These are phyloP conservation scores for Oligia fasciuncula DNA, from an alignment of 2,888 invertebrate genomes.

Conservation along the genomic window DNA sequence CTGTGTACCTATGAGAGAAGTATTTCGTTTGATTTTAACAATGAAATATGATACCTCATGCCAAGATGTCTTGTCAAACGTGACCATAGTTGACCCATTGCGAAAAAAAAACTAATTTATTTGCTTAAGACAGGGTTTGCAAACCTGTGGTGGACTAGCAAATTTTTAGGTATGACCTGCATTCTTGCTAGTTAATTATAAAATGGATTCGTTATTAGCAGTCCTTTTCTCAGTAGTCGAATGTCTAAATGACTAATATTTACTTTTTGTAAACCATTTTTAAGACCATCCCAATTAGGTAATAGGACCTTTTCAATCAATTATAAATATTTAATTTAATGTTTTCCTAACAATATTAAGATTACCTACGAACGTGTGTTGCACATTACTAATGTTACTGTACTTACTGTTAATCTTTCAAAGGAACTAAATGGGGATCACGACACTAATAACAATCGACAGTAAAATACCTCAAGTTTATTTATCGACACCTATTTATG, in stretches of 20 bases:
- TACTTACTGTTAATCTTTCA: background rate
- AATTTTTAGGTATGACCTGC: background rate
- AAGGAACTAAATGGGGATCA: background rate
- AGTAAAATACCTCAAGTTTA: background rate
- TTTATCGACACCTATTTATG: background rate
- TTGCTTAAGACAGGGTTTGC: slow-evolving; percentile 32
- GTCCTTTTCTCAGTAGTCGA: background rate
- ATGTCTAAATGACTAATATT: background rate
- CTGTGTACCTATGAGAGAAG: background rate
- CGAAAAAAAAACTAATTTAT: slow-evolving; percentile 53
- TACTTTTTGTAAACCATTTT: background rate
- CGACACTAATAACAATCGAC: background rate
- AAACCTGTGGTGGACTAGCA: slow-evolving; percentile 8
- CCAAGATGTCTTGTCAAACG: slow-evolving; percentile 54
- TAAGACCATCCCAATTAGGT: background rate
- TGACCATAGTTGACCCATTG: slow-evolving; percentile 43
- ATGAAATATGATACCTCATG: slow-evolving; percentile 39
- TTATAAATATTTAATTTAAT: background rate
- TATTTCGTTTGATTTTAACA: slow-evolving; percentile 34
- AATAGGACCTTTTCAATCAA: background rate
- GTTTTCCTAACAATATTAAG: background rate
- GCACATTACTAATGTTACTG: background rate
- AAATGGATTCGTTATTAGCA: background rate
- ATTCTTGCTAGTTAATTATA: background rate
- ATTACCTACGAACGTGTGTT: background rate